Conservation (phyloP, 2,797 vertebrate genomes). For the Sebastolobus alascanus region DNA sequence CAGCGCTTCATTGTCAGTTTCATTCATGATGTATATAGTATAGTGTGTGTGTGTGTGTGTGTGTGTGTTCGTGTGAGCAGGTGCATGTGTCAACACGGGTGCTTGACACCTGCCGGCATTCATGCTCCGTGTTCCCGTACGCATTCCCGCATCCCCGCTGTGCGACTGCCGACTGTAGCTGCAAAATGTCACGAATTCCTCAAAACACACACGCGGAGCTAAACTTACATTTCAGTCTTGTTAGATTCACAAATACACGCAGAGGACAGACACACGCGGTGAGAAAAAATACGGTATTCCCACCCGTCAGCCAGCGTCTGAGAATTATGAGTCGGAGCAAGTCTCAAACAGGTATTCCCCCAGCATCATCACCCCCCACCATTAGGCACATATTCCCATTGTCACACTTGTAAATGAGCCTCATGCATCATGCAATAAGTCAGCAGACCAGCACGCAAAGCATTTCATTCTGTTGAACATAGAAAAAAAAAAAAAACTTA, state of each 20-base stretch:
- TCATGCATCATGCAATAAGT: conserved; percentile 66
- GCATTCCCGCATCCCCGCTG: conserved; percentile 21
- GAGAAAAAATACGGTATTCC: not conserved
- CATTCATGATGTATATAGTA: conserved; percentile 9
- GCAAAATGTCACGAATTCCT: conserved; percentile 47
- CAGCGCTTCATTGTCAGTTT: conserved; percentile 44
- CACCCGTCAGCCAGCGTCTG: not conserved
- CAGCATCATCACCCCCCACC: conserved; percentile 16
- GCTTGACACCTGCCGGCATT: conserved; percentile 52
- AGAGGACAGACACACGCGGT: not conserved
- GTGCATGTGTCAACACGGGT: conserved; percentile 11
- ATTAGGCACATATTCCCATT: conserved; percentile 59
- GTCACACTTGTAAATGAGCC: conserved; percentile 67
- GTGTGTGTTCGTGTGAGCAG: conserved; percentile 6
- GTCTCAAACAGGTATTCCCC: conserved; percentile 52
- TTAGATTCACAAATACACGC: not conserved
- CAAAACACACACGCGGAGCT: conserved; percentile 9
- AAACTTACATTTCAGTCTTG: not conserved
- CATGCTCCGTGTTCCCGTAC: conserved; percentile 2
- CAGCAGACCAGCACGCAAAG: conserved; percentile 47
- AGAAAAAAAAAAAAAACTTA: conserved; percentile 65
- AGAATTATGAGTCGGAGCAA: conserved; percentile 28
- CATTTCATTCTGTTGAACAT: conserved; percentile 58
- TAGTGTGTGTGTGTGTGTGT: conserved; percentile 1
- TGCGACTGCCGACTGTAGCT: conserved; percentile 1